phyloP scores from a whole-genome alignment of 2,888 invertebrate species.

The Daptonema setosum region DNA sequence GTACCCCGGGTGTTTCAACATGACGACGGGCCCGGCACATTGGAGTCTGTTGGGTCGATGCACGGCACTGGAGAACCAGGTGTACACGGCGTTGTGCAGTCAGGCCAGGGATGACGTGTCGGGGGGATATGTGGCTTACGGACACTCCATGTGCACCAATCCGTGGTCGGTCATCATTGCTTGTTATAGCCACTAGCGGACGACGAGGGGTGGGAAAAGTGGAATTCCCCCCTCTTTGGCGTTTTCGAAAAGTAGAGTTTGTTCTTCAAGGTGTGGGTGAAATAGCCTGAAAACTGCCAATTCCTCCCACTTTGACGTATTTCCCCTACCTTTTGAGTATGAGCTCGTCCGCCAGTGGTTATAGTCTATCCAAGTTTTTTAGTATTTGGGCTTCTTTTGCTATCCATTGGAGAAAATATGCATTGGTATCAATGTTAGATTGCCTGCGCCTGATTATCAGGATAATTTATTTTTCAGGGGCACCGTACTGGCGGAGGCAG shows the following conservation, averaged over 20 bases:
- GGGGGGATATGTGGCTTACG: slow-evolving; percentile 63
- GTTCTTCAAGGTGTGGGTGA: too few species aligned
- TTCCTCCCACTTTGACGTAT: background rate
- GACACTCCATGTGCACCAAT: slow-evolving; percentile 57
- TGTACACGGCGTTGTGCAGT: slow-evolving; percentile 52
- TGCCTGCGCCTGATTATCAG: background rate
- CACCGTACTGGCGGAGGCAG: slow-evolving; percentile 45
- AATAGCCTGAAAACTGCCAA: background rate
- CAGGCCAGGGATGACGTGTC: slow-evolving; percentile 36
- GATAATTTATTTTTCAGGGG: slow-evolving; percentile 34
- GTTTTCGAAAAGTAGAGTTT: background rate
- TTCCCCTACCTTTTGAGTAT: background rate
- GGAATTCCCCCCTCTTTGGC: too few species aligned
- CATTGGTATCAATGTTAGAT: too few species aligned
- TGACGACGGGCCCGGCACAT: slow-evolving; percentile 79
- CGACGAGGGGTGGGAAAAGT: background rate
- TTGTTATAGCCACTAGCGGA: background rate
- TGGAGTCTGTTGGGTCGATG: slow-evolving; percentile 64
- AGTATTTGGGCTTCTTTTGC: background rate
- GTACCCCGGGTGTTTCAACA: slow-evolving; percentile 85
- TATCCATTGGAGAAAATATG: too few species aligned
- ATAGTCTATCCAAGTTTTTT: background rate
- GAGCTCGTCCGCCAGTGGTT: background rate
- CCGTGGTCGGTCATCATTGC: slow-evolving; percentile 40
- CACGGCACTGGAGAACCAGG: slow-evolving; percentile 66